Evolutionary conservation across 2,888 invertebrate species (phyloP).

Genomic region (Smittia aterrima): DNA sequence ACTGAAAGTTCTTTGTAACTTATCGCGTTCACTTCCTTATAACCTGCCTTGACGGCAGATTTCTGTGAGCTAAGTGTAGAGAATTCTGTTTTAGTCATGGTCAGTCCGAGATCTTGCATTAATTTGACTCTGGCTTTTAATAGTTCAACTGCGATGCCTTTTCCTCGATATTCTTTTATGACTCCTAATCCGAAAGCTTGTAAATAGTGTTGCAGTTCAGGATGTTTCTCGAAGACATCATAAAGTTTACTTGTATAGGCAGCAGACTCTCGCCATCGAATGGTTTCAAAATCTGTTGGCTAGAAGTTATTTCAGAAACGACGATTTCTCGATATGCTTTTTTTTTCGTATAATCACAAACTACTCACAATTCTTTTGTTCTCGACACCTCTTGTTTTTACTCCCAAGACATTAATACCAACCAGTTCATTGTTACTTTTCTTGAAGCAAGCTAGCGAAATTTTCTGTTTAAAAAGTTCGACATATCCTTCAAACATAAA

Average conservation of each 20-base stretch:
- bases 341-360: no score
- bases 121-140: background rate
- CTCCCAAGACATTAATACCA: background rate
- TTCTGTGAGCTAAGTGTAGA: background rate
- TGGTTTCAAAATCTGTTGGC: background rate
- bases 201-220: conserved; percentile 19
- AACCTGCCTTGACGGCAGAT: background rate
- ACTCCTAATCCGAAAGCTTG: conserved; percentile 18
- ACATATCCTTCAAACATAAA: background rate
- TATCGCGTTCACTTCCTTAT: background rate
- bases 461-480: background rate
- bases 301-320: no score
- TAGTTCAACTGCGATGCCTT: conserved; percentile 38
- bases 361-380: background rate
- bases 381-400: background rate
- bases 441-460: conserved; percentile 11
- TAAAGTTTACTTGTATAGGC: background rate
- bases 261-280: background rate
- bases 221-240: conserved; percentile 30
- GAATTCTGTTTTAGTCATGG: background rate
- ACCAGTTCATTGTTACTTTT: conserved; percentile 3
- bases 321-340: no score
- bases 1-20: background rate
- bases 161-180: conserved; percentile 6
- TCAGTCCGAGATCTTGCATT: background rate